Evolutionary conservation across 2,888 invertebrate species (phyloP), one percentile per base, ranked within the genome.

Genomic region (Cheiracanthium punctorium): DNA sequence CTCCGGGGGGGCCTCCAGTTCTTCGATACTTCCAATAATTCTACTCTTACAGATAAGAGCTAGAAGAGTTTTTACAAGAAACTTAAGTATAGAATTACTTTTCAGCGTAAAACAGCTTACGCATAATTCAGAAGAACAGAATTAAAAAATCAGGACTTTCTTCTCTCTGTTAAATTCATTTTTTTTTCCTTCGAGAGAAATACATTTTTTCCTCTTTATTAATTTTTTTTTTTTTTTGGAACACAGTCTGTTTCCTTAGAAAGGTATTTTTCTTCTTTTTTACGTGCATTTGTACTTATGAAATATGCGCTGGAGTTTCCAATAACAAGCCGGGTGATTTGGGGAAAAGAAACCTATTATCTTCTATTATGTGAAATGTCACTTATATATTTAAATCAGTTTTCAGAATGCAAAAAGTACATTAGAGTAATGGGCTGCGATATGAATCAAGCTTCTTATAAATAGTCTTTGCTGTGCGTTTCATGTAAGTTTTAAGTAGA

Each of bases 121-220:
- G 67, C 30, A 43, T 32, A 71, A 70, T 79, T 79, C 52, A 52
- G 28, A 79, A 10, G 58, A 58, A 67, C 33, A 69, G 24, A 52
- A 24, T 48, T 69, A 41, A 65, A 75, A 52, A 75, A 37, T 29
- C 48, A 48, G 17, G 17, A 17, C 8, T n/a, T n/a, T 17, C 48
- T 48, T 17, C 17, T 48, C 17, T 48, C 8, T 17, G 48, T 48
- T 48, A 14, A 48, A 17, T 17, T 48, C 2, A 2, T 5, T 12
- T 48, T 48, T 12, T 48, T 48, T 17, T 48, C 48, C 48, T 48
- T 48, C 17, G 17, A 48, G 48, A 17, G 17, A 48, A 48, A 48
- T 48, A 5, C 17, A n/a, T n/a, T n/a, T n/a, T n/a, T n/a, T n/a
- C n/a, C n/a, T n/a, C n/a, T n/a, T n/a, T n/a, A n/a, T n/a, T n/a